Percentiles rank a stretch among this genome's conserved stretches.
These are phyloP conservation scores for Ichneumon xanthorius DNA, from an alignment of 2,888 invertebrate genomes.

Conservation along the genomic window DNA sequence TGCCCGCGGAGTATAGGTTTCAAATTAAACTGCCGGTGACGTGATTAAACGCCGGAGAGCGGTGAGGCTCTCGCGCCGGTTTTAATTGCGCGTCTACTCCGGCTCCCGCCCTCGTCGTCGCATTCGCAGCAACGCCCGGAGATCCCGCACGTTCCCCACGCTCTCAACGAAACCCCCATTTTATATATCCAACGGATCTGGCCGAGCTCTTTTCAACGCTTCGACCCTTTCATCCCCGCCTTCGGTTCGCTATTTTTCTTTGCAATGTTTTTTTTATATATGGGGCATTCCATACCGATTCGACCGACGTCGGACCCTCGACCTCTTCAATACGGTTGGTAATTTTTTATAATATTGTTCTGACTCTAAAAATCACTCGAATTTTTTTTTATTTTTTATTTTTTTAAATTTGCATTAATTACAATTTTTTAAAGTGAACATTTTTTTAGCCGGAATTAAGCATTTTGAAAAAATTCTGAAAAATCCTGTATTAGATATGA, in stretches of 20 bases:
- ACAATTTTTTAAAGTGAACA: too few species aligned
- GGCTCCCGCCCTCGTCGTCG: constrained; percentile 11
- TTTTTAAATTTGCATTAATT: too few species aligned
- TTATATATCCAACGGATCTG: constrained; percentile 27
- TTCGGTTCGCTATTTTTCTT: not conserved
- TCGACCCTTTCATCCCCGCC: constrained; percentile 10
- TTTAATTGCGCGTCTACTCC: constrained; percentile 62
- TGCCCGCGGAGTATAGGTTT: constrained; percentile 37
- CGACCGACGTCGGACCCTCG: too few species aligned
- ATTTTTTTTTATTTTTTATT: not conserved
- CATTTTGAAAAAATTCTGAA: too few species aligned
- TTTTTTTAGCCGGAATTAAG: too few species aligned
- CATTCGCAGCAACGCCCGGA: constrained; percentile 4
- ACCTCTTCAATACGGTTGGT: too few species aligned
- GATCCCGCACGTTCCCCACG: not conserved
- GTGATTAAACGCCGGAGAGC: constrained; percentile 61
- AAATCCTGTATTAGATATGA: too few species aligned
- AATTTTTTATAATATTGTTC: too few species aligned
- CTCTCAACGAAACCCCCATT: constrained; percentile 30
- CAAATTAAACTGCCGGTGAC: constrained; percentile 58
- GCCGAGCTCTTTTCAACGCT: constrained; percentile 15
- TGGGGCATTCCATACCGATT: too few species aligned
- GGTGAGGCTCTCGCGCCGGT: constrained; percentile 47
- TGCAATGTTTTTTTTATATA: not conserved
- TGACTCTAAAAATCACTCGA: too few species aligned